A percentile compares a stretch with the other conserved stretches of the same genome.
Evolutionary conservation across 2,888 invertebrate species (phyloP).

Genomic region (Thera britannica): DNA sequence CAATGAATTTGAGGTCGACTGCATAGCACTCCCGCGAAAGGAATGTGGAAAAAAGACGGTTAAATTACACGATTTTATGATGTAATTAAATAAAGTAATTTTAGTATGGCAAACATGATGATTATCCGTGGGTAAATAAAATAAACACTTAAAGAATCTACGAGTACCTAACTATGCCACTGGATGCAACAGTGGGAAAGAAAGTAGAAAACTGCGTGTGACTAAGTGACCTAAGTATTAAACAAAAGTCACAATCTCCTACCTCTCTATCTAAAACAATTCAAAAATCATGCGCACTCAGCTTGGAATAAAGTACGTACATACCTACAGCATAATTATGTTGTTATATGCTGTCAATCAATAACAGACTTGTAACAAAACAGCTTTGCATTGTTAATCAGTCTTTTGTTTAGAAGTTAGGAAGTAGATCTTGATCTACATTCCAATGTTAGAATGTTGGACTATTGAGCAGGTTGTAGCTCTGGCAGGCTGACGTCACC

Average conservation of each 20-base stretch:
- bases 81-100: neutral
- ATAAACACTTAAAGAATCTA: too few species aligned
- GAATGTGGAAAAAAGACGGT: conserved; percentile 34
- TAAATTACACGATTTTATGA: neutral
- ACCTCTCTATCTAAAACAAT: too few species aligned
- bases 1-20: conserved; percentile 40
- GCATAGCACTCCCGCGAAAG: conserved; percentile 38
- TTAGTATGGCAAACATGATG: neutral
- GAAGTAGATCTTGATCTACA: conserved; percentile 26
- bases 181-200: too few species aligned
- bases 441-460: conserved; percentile 19
- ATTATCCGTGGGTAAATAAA: too few species aligned
- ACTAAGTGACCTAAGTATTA: too few species aligned
- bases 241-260: too few species aligned
- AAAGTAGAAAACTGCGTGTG: too few species aligned
- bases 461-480: conserved; percentile 23
- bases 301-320: too few species aligned
- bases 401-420: conserved; percentile 9
- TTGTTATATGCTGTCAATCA: neutral
- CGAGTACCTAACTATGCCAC: too few species aligned
- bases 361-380: neutral
- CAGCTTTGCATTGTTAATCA: neutral
- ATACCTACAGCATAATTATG: neutral
- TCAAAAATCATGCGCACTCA: too few species aligned
- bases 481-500: conserved; percentile 21